phyloP scores from a whole-genome alignment of 2,113 vertebrate genomes.

The Saccopteryx bilineata region DNA sequence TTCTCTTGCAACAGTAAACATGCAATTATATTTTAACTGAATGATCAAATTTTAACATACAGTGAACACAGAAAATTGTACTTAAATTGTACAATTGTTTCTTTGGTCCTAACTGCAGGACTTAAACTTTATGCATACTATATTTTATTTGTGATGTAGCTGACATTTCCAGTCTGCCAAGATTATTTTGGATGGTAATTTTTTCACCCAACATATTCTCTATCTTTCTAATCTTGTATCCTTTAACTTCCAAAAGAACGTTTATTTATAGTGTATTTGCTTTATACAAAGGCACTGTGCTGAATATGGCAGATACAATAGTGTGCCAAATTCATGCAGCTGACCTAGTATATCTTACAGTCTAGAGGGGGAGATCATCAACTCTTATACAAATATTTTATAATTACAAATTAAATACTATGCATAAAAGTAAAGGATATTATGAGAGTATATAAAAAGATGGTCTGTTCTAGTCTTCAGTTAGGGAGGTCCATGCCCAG shows the following conservation, averaged over 20 bases:
- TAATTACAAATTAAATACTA: neutral
- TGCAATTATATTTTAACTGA: neutral
- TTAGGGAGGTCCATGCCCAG: neutral
- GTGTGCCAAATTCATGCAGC: neutral
- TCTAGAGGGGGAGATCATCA: neutral
- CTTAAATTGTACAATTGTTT: neutral
- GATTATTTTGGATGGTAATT: neutral
- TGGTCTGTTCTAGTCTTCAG: neutral
- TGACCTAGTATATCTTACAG: neutral
- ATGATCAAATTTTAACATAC: neutral
- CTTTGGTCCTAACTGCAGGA: neutral
- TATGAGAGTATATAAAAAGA: neutral
- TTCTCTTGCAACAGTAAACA: neutral
- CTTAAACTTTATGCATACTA: neutral
- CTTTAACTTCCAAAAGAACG: neutral
- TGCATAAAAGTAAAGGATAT: neutral
- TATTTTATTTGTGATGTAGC: neutral
- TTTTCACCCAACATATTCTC: neutral
- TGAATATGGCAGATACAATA: neutral
- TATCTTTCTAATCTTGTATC: neutral
- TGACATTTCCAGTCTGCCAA: neutral
- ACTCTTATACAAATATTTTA: neutral
- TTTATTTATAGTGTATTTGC: neutral
- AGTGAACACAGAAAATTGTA: neutral
- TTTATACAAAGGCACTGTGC: neutral